A percentile compares a stretch with the other conserved stretches of the same genome.
Evolutionary conservation across 92 coral and sea anemone genomes (phyloP).

Genomic region (Plumapathes pennacea): DNA sequence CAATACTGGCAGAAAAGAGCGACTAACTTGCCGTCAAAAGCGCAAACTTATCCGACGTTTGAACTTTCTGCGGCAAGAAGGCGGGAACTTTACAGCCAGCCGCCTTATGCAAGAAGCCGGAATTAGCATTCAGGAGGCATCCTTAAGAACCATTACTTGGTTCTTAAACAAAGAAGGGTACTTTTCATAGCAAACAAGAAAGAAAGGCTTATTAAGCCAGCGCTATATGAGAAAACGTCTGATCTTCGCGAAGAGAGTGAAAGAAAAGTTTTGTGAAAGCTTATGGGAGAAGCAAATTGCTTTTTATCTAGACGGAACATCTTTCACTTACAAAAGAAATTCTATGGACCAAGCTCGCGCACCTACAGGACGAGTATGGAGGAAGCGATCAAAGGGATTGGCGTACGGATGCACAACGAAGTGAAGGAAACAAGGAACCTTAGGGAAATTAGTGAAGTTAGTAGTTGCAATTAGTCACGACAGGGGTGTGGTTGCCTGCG

Average conservation of each 20-base stretch:
- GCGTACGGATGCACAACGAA: slow-evolving; percentile 30
- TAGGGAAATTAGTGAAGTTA: slow-evolving; percentile 16
- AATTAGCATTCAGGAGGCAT: too few relatives aligned
- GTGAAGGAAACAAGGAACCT: slow-evolving; percentile 21
- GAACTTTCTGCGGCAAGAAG: background rate
- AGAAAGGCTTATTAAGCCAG: slow-evolving; percentile 20
- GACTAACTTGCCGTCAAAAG: too few relatives aligned
- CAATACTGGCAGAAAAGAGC: too few relatives aligned
- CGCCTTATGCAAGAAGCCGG: too few relatives aligned
- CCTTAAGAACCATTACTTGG: slow-evolving; percentile 6
- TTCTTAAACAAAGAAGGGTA: slow-evolving; percentile 20
- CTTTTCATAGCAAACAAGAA: slow-evolving; percentile 17
- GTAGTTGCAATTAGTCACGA: slow-evolving; percentile 31
- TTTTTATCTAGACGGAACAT: slow-evolving; percentile 40
- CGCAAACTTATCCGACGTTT: too few relatives aligned
- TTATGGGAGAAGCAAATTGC: slow-evolving; percentile 33
- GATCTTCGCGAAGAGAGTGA: slow-evolving; percentile 20
- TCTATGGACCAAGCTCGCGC: slow-evolving; percentile 23
- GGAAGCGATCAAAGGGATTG: slow-evolving; percentile 29
- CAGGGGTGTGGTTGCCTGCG: slow-evolving; percentile 25
- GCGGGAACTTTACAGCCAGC: background rate
- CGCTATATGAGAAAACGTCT: slow-evolving; percentile 9
- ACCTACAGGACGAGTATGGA: slow-evolving; percentile 28
- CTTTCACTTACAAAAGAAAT: slow-evolving; percentile 34
- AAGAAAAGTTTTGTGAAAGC: background rate